Percentiles rank a stretch among this genome's conserved stretches.
These are phyloP conservation scores for Eubasilissa splendida DNA, from an alignment of 2,888 invertebrate species.

Conservation along the genomic window DNA sequence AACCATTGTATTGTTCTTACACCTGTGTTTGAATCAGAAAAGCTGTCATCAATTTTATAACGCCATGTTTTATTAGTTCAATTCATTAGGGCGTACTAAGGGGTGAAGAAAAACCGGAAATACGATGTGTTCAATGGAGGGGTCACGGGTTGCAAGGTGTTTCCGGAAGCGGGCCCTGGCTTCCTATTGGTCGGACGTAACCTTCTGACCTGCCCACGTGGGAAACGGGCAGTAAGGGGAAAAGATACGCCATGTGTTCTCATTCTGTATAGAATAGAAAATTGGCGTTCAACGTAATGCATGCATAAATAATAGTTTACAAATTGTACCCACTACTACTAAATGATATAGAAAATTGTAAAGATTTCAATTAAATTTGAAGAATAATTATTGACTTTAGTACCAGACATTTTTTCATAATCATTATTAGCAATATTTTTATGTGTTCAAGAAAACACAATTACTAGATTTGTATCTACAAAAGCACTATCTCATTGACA, in stretches of 20 bases:
- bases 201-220: slow-evolving; percentile 46
- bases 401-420: too few species aligned
- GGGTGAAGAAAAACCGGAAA: slow-evolving; percentile 42
- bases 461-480: too few species aligned
- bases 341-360: too few species aligned
- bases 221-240: neutral
- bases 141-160: slow-evolving; percentile 54
- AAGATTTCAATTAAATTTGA: too few species aligned
- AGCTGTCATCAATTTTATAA: neutral
- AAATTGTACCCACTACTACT: too few species aligned
- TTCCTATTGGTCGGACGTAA: slow-evolving; percentile 44
- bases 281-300: neutral
- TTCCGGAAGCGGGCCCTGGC: slow-evolving; percentile 38
- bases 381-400: too few species aligned
- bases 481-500: too few species aligned
- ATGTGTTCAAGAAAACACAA: too few species aligned
- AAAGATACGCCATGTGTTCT: neutral
- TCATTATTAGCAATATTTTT: too few species aligned
- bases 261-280: neutral
- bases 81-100: slow-evolving; percentile 30
- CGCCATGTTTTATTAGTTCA: neutral
- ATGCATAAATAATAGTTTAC: too few species aligned
- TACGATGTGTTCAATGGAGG: slow-evolving; percentile 50
- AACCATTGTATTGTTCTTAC: neutral
- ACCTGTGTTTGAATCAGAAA: slow-evolving; percentile 16